Evolutionary conservation across 2,797 vertebrate genomes (phyloP), one percentile per base, ranked within the genome.

Genomic region (Sebastolobus alascanus): DNA sequence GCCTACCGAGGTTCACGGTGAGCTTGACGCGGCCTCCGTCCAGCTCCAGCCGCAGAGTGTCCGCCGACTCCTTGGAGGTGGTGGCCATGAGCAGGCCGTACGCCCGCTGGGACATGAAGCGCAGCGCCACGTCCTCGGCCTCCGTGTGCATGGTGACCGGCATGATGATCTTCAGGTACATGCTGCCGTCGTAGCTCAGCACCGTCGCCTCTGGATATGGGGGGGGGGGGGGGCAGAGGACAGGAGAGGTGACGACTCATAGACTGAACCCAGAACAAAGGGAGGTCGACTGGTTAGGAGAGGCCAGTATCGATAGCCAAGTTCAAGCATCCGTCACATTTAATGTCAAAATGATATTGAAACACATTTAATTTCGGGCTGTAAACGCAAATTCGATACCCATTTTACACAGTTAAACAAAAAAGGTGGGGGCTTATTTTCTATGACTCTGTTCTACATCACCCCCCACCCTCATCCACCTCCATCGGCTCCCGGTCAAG

Each of bases 81-180:
- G 97, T 98, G 93, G 98, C 97, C 95, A 98, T 96, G 85, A 99
- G 96, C 58, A 99, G 96, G 7, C 98, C 98, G 1, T 98, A 99
- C 0, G 98, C 98, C 4, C 98, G 93, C 91, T 98, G 98, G 2
- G 98, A 98, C 97, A 97, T 98, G 91, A 99, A 99, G n/a, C 98
- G 97, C 79, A 99, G 81, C 1, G 97, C 95, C 71, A 99, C 96
- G 1, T 99, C 98, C 90, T 99, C 98, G 0, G 98, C 98, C 93
- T 99, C 98, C 0, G 97, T 99, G 94, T 98, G 98, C 96, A 98
- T 95, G 37, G 96, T 95, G 3, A 92, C 89, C 0, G 97, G 97
- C 91, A 99, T 95, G 93, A 97, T 95, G 93, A 99, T 96, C 94
- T 99, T 99, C 94, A 99, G 95, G 92, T 98, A 99, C 97, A 98